Evolutionary conservation across 2,797 vertebrate genomes (phyloP), one percentile per base, ranked within the genome.

Genomic region (Gouania willdenowi): DNA sequence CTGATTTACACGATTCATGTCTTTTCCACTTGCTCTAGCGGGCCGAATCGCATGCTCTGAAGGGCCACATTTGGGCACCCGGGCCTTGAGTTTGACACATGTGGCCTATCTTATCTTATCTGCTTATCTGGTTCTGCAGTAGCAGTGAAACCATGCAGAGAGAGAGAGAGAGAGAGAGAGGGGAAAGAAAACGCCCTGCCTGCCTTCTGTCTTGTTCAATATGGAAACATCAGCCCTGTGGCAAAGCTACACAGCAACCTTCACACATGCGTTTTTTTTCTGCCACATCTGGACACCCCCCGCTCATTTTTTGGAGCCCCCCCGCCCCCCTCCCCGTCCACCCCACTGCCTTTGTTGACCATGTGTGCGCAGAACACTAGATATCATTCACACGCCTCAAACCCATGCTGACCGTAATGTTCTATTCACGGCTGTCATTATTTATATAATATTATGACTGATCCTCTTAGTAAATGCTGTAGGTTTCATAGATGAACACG

Each of bases 161-260:
- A 77, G 66, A 78, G 66, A 77, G n/a, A 65, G 68, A 63, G 58
- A 83, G 74, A 67, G 67, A 56, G 41, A 41, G 41, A 53, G 42
- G 61, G 28, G 45, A 52, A 62, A 86, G 87, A 91, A 90, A 91
- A 91, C 89, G 89, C 89, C 89, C 89, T 87, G 82, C 71, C 19
- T 20, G n/a, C n/a, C n/a, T n/a, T n/a, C n/a, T n/a, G 13, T 13
- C 76, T 83, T 80, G 62, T 79, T 77, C 71, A 52, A 62, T 72
- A 77, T 78, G 64, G 57, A 68, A 79, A 61, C 63, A 53, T 57
- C 54, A 68, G 27, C 54, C 55, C 53, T 54, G 16, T 40, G 38
- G 41, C 31, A 38, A 50, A 59, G 19, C 60, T 26, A 41, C 47
- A 37, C 66, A 26, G 26, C 25, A 23, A 61, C 53, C 46, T 52